Conservation (phyloP, 2,113 vertebrate genomes). For the Lycaon pictus region DNA sequence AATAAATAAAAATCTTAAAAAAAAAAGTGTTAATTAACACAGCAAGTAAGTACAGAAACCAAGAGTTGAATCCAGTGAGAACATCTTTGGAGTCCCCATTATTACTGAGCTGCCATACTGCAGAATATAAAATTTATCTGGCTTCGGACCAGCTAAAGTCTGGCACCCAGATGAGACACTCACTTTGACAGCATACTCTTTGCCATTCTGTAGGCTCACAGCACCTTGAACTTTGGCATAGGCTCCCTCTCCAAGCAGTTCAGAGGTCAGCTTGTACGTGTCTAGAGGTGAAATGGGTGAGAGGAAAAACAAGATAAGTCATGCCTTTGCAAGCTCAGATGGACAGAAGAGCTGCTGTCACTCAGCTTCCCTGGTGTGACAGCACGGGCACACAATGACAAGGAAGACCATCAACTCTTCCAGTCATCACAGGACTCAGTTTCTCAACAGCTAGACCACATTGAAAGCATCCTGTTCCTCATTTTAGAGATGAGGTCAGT, state of each 20-base stretch:
- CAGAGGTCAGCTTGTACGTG: constrained; percentile 95
- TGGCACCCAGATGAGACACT: constrained; percentile 68
- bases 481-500: constrained; percentile 37
- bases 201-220: constrained; percentile 94
- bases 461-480: neutral
- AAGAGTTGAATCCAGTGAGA: constrained; percentile 4
- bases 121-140: neutral
- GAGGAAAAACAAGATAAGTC: constrained; percentile 49
- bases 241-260: constrained; percentile 96
- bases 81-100: neutral
- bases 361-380: neutral
- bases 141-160: neutral
- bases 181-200: constrained; percentile 97
- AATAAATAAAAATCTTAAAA: no score
- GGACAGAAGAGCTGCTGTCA: constrained; percentile 47
- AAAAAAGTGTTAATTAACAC: neutral
- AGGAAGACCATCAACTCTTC: neutral
- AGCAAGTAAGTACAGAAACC: neutral
- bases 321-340: constrained; percentile 24
- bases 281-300: constrained; percentile 87
- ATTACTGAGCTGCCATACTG: neutral
- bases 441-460: neutral
- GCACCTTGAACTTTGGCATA: constrained; percentile 98
- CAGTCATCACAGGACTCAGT: neutral
- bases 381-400: neutral